These are phyloP conservation scores for Tetropium fuscum DNA, from an alignment of 2,888 invertebrate genomes.

Conservation along the genomic window DNA sequence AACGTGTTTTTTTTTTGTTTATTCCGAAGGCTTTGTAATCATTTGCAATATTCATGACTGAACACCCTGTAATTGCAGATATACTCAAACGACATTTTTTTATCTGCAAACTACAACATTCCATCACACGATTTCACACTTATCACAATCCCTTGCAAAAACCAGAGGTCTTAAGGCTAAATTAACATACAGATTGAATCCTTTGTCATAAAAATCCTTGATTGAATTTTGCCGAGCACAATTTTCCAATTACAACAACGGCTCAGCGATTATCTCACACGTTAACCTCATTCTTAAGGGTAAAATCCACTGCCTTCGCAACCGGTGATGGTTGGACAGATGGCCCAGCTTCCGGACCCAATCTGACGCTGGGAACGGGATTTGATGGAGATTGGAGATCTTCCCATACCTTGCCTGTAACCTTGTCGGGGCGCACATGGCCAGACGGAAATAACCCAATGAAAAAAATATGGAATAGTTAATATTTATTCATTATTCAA, in stretches of 20 bases:
- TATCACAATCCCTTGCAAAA: no score
- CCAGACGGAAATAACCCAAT: neutral
- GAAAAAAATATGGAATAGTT: constrained; percentile 9
- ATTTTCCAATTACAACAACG: constrained; percentile 8
- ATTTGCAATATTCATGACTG: no score
- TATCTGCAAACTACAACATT: no score
- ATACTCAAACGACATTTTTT: no score
- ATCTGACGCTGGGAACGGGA: constrained; percentile 42
- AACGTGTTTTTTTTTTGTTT: no score
- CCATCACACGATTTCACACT: no score
- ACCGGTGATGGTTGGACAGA: constrained; percentile 5
- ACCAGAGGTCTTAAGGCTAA: no score
- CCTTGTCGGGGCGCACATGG: neutral
- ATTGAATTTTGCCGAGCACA: constrained; percentile 27
- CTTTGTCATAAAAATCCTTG: constrained; percentile 28
- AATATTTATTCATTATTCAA: constrained; percentile 4
- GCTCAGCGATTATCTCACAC: constrained; percentile 5
- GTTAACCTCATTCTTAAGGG: neutral
- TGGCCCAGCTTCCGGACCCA: constrained; percentile 19
- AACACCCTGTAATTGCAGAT: no score
- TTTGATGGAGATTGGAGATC: constrained; percentile 43
- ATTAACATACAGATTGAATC: constrained; percentile 31
- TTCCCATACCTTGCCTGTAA: constrained; percentile 34
- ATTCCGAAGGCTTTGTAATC: no score
- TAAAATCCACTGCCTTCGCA: neutral